These are phyloP conservation scores for Tupaia tana DNA, from an alignment of 2,113 vertebrate species.

Conservation along the genomic window DNA sequence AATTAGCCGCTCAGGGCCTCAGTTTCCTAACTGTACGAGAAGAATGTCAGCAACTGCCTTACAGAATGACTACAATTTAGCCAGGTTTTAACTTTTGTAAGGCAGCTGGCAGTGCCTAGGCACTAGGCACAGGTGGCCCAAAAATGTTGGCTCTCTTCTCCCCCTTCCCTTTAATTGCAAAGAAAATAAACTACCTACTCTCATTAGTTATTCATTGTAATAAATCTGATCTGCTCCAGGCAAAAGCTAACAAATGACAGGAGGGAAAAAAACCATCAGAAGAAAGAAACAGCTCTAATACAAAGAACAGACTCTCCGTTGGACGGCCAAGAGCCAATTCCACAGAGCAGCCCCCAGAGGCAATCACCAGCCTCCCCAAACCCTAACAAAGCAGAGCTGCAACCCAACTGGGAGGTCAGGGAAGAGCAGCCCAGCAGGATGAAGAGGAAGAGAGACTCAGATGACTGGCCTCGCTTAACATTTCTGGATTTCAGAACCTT, in stretches of 20 bases:
- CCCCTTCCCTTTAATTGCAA: not conserved
- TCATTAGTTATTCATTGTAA: not conserved
- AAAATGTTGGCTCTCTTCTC: not conserved
- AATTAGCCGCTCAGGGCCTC: not conserved
- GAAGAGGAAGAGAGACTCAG: not conserved
- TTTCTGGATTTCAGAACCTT: not conserved
- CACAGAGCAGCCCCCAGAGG: not conserved
- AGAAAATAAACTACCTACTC: not conserved
- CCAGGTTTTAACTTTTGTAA: not conserved
- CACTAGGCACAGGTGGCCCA: not conserved
- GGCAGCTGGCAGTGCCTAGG: not conserved
- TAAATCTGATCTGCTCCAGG: not conserved
- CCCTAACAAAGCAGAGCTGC: not conserved
- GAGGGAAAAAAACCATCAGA: not conserved
- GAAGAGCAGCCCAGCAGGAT: not conserved
- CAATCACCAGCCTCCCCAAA: not conserved
- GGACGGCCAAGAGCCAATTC: not conserved
- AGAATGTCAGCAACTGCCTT: conserved; percentile 1
- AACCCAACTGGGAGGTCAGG: not conserved
- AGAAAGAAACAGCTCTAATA: not conserved
- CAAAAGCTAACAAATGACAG: not conserved
- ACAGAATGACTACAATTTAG: not conserved
- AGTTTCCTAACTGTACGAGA: not conserved
- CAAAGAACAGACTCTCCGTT: not conserved
- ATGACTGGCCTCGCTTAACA: not conserved